Percentiles rank a stretch among this genome's conserved stretches.
Conservation (phyloP, 1,140 invertebrate genomes). For the Neoseiulus cucumeris region DNA sequence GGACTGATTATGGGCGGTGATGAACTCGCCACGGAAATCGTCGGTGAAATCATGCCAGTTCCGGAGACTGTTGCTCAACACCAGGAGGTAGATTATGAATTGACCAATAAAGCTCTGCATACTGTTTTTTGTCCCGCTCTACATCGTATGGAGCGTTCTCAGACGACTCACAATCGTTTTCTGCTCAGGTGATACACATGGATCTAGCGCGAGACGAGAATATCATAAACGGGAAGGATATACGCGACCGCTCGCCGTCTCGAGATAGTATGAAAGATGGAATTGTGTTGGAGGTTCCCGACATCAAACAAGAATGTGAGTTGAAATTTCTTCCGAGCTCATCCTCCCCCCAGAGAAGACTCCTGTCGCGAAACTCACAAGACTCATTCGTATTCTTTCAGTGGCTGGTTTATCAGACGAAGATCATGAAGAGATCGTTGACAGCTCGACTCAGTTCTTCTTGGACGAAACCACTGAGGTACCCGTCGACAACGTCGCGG, state of each 20-base stretch:
- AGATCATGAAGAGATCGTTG: no score
- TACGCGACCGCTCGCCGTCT: not conserved
- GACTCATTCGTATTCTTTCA: no score
- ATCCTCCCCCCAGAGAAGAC: not conserved
- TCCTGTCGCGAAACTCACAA: no score
- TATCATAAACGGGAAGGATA: not conserved
- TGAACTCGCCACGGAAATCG: conserved; percentile 3
- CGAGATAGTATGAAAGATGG: not conserved
- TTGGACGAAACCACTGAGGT: no score
- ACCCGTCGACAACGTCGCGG: no score
- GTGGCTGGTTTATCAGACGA: no score
- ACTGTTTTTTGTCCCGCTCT: no score
- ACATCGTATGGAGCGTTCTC: no score
- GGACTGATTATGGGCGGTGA: not conserved
- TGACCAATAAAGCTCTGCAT: no score
- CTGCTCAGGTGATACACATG: conserved; percentile 5
- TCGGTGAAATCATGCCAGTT: conserved; percentile 4
- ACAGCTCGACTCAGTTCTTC: no score
- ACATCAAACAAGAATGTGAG: conserved; percentile 3
- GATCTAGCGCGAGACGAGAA: not conserved
- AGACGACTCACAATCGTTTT: no score
- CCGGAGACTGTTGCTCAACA: conserved; percentile 10
- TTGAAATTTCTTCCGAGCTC: not conserved
- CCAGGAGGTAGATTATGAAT: not conserved
- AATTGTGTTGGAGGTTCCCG: not conserved